Evolutionary conservation across 2,888 invertebrate genomes (phyloP).

Genomic region (Ophion ellenae): DNA sequence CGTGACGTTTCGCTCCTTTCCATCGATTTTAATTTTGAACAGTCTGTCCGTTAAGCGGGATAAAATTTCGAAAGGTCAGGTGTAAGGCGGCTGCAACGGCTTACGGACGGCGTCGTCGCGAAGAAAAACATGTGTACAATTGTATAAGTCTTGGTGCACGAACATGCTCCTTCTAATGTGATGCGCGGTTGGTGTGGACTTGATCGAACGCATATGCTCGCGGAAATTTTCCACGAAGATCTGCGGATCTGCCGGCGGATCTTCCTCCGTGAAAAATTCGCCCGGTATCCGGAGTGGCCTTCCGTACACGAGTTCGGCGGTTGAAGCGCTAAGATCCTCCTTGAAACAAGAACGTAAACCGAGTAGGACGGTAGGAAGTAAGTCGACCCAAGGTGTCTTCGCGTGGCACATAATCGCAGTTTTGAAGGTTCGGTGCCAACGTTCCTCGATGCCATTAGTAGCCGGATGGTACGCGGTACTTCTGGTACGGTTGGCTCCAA

Average conservation of each 20-base stretch:
- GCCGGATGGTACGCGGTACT: background rate
- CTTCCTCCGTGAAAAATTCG: conserved; percentile 52
- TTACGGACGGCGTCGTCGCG: background rate
- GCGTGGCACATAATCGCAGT: conserved; percentile 23
- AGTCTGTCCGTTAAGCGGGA: background rate
- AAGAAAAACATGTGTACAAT: background rate
- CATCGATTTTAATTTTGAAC: background rate
- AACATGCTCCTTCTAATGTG: conserved; percentile 46
- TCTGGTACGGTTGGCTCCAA: conserved; percentile 1
- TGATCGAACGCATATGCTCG: conserved; percentile 38
- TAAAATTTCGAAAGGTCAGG: background rate
- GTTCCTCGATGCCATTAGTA: conserved; percentile 16
- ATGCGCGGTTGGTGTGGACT: conserved; percentile 49
- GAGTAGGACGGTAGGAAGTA: background rate
- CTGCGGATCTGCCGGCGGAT: conserved; percentile 5
- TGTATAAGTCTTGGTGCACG: background rate
- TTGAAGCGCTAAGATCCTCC: conserved; percentile 28
- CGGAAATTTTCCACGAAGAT: conserved; percentile 47
- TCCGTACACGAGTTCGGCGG: conserved; percentile 57
- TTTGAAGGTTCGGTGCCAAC: conserved; percentile 20
- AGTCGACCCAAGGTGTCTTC: background rate
- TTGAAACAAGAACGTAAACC: background rate
- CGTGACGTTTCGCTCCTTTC: background rate
- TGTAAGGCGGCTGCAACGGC: background rate
- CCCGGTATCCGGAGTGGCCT: conserved; percentile 48